These are phyloP conservation scores for Numenius arquata DNA, from an alignment of 2,113 vertebrate genomes.

Conservation along the genomic window DNA sequence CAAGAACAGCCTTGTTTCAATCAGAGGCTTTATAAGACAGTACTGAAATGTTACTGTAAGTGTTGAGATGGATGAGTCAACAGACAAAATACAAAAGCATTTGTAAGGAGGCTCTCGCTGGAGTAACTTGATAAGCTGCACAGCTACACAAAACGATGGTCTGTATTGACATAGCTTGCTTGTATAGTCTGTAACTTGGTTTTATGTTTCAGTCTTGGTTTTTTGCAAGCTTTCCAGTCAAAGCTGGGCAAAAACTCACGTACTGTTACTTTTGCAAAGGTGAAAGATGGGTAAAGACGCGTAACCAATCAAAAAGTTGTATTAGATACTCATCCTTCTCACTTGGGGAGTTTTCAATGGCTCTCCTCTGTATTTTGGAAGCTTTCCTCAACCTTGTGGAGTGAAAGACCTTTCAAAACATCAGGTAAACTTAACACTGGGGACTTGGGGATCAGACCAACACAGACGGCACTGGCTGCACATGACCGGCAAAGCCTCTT, in stretches of 20 bases:
- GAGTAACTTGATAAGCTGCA: conserved; percentile 30
- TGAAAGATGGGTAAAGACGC: rapidly evolving
- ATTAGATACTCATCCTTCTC: background rate
- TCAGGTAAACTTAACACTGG: background rate
- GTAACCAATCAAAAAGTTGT: background rate
- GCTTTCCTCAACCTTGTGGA: background rate
- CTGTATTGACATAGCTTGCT: background rate
- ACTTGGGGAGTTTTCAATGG: background rate
- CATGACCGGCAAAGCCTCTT: background rate
- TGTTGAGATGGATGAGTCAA: conserved; percentile 33
- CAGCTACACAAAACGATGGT: background rate
- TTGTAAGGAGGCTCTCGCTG: background rate
- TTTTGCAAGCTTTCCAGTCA: background rate
- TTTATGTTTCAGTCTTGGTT: background rate
- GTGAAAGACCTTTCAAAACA: background rate
- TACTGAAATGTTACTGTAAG: conserved; percentile 4
- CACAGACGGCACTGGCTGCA: background rate
- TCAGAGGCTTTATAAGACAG: conserved; percentile 12
- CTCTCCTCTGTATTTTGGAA: background rate
- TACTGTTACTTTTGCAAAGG: background rate
- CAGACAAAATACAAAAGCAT: conserved; percentile 4
- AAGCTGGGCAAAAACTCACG: background rate
- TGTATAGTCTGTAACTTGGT: background rate
- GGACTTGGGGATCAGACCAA: background rate
- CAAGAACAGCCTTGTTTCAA: conserved; percentile 8